These are phyloP conservation scores for Macrochelys suwanniensis DNA, from an alignment of 2,797 vertebrate genomes.

Conservation along the genomic window DNA sequence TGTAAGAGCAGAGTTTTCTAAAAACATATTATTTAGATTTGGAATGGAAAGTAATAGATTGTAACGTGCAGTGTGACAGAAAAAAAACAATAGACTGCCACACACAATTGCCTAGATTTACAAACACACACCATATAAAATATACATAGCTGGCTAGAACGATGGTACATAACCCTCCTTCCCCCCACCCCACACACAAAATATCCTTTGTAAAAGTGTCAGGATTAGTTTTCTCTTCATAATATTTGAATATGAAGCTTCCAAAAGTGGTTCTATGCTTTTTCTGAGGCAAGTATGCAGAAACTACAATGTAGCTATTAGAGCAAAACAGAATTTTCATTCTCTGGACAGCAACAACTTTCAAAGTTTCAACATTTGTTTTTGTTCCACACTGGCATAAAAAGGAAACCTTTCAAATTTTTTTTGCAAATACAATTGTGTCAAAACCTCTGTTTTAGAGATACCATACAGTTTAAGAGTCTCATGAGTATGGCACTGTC, in stretches of 20 bases:
- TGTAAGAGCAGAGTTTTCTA: not conserved
- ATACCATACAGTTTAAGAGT: accelerated
- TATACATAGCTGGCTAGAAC: not conserved
- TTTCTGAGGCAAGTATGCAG: not conserved
- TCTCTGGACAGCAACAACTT: not conserved
- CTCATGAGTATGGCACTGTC: not conserved
- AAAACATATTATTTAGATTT: slow-evolving; percentile 9
- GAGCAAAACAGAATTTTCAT: too few species aligned
- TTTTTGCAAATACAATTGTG: not conserved
- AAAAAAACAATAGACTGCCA: not conserved
- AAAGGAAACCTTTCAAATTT: not conserved
- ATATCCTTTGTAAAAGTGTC: not conserved
- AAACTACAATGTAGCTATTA: not conserved
- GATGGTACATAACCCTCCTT: not conserved
- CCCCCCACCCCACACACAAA: not conserved
- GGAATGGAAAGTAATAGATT: slow-evolving; percentile 7
- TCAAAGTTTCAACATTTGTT: not conserved
- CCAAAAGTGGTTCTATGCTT: not conserved
- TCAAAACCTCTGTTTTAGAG: not conserved
- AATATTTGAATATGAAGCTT: not conserved
- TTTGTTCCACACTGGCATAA: not conserved
- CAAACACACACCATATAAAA: not conserved
- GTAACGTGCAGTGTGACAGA: not conserved
- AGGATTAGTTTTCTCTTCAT: not conserved
- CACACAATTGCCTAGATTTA: not conserved